phyloP scores from a whole-genome alignment of 2,113 vertebrate genomes.

The Ia io region DNA sequence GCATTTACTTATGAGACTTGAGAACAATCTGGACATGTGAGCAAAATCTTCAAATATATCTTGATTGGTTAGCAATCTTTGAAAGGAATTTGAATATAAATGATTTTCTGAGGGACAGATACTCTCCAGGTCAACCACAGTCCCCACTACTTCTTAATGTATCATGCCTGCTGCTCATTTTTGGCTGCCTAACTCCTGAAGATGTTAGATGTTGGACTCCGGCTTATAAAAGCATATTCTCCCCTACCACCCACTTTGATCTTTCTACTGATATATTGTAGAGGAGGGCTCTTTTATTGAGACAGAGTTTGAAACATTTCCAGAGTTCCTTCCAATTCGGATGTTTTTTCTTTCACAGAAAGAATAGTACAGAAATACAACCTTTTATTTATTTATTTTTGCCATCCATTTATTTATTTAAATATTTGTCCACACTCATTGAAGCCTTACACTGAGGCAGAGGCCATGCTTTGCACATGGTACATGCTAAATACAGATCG shows the following conservation, averaged over 20 bases:
- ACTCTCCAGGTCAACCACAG: not conserved
- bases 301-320: slow-evolving; percentile 10
- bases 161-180: not conserved
- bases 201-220: not conserved
- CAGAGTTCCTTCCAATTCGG: slow-evolving; percentile 2
- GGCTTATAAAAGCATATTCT: not conserved
- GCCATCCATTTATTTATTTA: slow-evolving; percentile 52
- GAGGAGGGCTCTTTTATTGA: not conserved
- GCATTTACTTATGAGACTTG: not conserved
- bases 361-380: not conserved
- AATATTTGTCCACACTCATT: not conserved
- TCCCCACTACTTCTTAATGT: not conserved
- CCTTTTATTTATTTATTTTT: not conserved
- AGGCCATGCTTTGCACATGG: not conserved
- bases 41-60: not conserved
- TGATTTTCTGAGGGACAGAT: not conserved
- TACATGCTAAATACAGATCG: not conserved
- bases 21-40: not conserved
- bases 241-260: not conserved
- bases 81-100: not conserved
- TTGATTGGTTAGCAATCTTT: not conserved
- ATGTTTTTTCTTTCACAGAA: not conserved
- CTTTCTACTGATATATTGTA: slow-evolving; percentile 15
- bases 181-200: not conserved
- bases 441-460: slow-evolving; percentile 22